Conservation (phyloP, 2,888 invertebrate genomes). For the Acanthosepion lycidas region DNA sequence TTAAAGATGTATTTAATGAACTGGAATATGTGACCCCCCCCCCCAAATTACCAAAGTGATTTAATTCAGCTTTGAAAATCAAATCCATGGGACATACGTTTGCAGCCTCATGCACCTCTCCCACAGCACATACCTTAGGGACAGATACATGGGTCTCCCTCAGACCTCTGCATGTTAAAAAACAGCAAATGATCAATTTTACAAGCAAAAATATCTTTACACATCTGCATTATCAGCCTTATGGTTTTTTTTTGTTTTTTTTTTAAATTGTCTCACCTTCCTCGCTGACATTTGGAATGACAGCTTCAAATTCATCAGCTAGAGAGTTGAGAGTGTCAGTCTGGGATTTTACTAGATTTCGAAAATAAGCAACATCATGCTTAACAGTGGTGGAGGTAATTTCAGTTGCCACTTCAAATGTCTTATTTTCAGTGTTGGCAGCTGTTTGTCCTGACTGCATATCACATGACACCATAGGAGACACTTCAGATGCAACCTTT, state of each 20-base stretch:
- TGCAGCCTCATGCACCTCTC: no score
- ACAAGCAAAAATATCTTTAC: no score
- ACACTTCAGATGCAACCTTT: constrained; percentile 12
- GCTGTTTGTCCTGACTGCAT: background rate
- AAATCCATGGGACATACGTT: no score
- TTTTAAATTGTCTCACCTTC: constrained; percentile 57
- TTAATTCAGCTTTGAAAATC: no score
- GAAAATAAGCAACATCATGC: constrained; percentile 68
- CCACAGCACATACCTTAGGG: no score
- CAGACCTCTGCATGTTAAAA: background rate
- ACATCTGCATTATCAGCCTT: no score
- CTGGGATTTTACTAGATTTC: constrained; percentile 60
- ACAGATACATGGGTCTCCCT: no score
- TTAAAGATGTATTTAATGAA: no score
- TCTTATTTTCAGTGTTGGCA: background rate
- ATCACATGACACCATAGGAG: background rate
- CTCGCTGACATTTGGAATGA: constrained; percentile 58
- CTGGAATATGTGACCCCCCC: no score
- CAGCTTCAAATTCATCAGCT: constrained; percentile 62
- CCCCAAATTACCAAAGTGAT: no score
- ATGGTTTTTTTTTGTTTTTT: no score
- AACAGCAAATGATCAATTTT: background rate
- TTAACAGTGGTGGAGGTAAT: constrained; percentile 47
- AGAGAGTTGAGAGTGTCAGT: constrained; percentile 59
- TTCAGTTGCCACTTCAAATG: background rate